Conservation (phyloP, 1,140 invertebrate genomes). For the Drosophila gunungcola region DNA sequence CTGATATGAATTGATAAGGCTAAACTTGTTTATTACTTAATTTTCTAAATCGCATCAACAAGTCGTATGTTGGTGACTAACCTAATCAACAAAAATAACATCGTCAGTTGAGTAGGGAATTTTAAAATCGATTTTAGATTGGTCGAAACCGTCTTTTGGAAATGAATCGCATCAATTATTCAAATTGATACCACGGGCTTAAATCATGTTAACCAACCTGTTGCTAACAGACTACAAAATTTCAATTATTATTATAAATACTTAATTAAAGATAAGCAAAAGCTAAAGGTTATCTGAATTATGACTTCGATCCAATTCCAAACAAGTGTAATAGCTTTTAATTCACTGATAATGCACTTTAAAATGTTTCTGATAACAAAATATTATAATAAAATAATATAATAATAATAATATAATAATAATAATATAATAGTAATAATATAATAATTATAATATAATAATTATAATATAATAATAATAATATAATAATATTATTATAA, state of each 20-base stretch:
- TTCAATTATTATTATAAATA: no score
- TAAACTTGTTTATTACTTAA: neutral
- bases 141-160: neutral
- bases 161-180: neutral
- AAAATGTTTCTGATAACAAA: no score
- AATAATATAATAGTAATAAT: no score
- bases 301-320: neutral
- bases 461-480: no score
- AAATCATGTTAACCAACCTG: no score
- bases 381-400: no score
- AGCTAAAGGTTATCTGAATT: neutral
- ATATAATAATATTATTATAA: no score
- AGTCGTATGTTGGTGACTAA: no score
- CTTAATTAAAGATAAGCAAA: neutral
- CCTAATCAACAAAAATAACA: neutral
- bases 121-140: neutral
- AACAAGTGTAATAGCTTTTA: neutral
- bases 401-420: no score
- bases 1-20: constrained; percentile 9
- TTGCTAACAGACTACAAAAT: no score
- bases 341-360: neutral
- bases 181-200: no score
- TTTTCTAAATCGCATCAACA: neutral
- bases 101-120: neutral
- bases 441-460: no score